Percentiles rank a stretch among this genome's conserved stretches.
Conservation (phyloP, 2,797 vertebrate genomes). For the Pempheris klunzingeri region DNA sequence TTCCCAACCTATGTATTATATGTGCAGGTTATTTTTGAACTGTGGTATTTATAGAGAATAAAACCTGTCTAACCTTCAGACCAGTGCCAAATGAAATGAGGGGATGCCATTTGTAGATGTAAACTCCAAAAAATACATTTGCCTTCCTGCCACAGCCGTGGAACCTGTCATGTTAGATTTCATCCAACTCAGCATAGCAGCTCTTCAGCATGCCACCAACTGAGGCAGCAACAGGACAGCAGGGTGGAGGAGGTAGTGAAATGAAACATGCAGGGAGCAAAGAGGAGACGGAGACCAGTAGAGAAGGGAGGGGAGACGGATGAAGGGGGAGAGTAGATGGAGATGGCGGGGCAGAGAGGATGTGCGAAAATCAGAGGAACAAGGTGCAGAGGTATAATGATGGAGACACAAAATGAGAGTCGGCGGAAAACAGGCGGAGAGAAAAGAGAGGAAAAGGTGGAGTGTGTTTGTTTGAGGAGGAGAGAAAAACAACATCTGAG, state of each 20-base stretch:
- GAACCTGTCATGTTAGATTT: constrained; percentile 79
- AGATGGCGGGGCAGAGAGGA: constrained; percentile 19
- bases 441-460: constrained; percentile 7
- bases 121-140: constrained; percentile 64
- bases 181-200: constrained; percentile 49
- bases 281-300: constrained; percentile 37
- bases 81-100: constrained; percentile 49
- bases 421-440: constrained; percentile 12
- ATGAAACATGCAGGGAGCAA: constrained; percentile 54
- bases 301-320: constrained; percentile 8
- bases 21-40: constrained; percentile 42
- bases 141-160: constrained; percentile 54
- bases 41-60: constrained; percentile 39
- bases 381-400: constrained; percentile 56
- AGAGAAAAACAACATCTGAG: constrained; percentile 33
- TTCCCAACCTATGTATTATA: constrained; percentile 9
- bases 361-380: constrained; percentile 31
- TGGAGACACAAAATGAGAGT: constrained; percentile 48
- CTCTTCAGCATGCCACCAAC: constrained; percentile 64
- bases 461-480: constrained; percentile 30
- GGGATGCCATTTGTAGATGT: constrained; percentile 64
- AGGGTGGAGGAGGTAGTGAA: constrained; percentile 24
- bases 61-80: constrained; percentile 55
- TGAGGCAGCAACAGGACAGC: constrained; percentile 59
- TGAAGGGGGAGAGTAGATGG: constrained; percentile 7